A percentile compares a stretch with the other conserved stretches of the same genome.
Conservation (phyloP, 1,140 invertebrate species). For the Argopecten irradians region DNA sequence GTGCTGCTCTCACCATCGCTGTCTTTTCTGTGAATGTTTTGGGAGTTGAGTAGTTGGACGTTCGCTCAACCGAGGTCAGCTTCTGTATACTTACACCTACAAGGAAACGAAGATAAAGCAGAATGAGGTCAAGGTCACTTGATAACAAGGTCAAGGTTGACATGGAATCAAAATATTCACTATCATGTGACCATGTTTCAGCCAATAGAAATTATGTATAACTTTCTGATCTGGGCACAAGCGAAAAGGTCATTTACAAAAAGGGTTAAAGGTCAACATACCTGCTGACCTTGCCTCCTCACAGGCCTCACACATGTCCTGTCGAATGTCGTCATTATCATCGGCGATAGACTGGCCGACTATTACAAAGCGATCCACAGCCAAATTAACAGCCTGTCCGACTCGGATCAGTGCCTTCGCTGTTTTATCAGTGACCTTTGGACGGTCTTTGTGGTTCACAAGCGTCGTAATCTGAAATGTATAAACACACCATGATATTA, state of each 20-base stretch:
- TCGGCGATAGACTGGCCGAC: slow-evolving; percentile 99
- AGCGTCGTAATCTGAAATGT: slow-evolving; percentile 91
- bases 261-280: slow-evolving; percentile 75
- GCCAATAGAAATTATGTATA: neutral
- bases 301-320: slow-evolving; percentile 98
- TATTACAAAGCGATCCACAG: slow-evolving; percentile 97
- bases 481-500: neutral
- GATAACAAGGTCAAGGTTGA: neutral
- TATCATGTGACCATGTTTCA: neutral
- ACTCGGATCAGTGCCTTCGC: slow-evolving; percentile 90
- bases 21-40: slow-evolving; percentile 73
- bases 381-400: slow-evolving; percentile 95
- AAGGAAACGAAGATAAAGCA: neutral
- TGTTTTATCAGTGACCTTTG: slow-evolving; percentile 79
- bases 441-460: slow-evolving; percentile 83
- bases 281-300: slow-evolving; percentile 96
- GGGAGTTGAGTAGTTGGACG: slow-evolving; percentile 59
- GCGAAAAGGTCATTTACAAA: neutral
- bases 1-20: slow-evolving; percentile 90
- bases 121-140: neutral
- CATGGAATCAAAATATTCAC: neutral
- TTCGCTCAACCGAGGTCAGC: slow-evolving; percentile 83
- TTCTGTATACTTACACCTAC: slow-evolving; percentile 92
- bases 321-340: slow-evolving; percentile 97
- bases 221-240: neutral